Evolutionary conservation across 2,797 vertebrate species (phyloP).

Genomic region (Esox masquinongy): DNA sequence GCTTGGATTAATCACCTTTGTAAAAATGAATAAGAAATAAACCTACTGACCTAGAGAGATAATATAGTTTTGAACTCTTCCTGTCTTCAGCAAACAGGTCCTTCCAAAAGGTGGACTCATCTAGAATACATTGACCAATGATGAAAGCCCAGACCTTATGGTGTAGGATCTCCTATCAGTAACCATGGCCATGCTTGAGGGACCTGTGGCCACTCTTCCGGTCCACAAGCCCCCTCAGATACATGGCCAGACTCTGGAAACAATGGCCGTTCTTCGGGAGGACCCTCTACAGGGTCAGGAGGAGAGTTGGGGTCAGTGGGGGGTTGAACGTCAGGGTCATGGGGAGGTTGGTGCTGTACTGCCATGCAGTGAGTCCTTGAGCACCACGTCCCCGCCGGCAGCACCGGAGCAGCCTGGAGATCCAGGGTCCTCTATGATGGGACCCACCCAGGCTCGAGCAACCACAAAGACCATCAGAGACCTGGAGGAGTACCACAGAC

Average conservation of each 20-base stretch:
- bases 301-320: constrained; percentile 7
- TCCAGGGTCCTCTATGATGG: background rate
- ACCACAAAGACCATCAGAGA: constrained; percentile 3
- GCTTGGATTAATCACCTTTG: background rate
- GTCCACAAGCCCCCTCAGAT: constrained; percentile 35
- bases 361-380: background rate
- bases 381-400: constrained; percentile 54
- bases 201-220: constrained; percentile 30
- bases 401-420: constrained; percentile 15
- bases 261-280: constrained; percentile 30
- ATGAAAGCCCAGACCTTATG: background rate
- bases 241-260: constrained; percentile 26
- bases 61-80: background rate
- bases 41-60: background rate
- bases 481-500: constrained; percentile 17
- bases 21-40: background rate
- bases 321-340: background rate
- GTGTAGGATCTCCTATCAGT: background rate
- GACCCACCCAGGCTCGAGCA: constrained; percentile 15
- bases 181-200: constrained; percentile 33
- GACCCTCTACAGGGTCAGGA: constrained; percentile 38
- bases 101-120: background rate
- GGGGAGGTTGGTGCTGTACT: background rate
- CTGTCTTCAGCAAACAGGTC: background rate
- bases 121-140: background rate